Percentiles rank a stretch among this genome's conserved stretches.
phyloP scores from a whole-genome alignment of 2,888 invertebrate genomes.

The Agelastica alni region DNA sequence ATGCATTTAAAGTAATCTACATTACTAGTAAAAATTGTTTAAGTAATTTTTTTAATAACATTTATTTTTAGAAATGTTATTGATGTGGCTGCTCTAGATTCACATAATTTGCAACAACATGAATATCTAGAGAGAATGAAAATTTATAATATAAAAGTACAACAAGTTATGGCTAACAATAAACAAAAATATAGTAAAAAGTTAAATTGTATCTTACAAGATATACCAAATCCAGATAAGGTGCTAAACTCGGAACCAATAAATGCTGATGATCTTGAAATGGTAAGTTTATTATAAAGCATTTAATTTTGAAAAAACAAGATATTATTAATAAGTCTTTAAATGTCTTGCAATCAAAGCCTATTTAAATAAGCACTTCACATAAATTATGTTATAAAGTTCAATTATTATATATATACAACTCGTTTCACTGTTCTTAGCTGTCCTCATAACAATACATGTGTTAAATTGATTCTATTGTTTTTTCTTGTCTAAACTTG shows the following conservation, averaged over 20 bases:
- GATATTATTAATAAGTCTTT: too few species aligned
- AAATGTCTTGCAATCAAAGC: too few species aligned
- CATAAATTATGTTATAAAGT: too few species aligned
- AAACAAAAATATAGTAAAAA: conserved; percentile 52
- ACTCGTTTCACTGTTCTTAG: too few species aligned
- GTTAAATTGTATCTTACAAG: conserved; percentile 64
- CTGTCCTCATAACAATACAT: too few species aligned
- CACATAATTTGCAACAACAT: conserved; percentile 85
- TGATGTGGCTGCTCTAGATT: conserved; percentile 89
- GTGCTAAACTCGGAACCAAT: conserved; percentile 68
- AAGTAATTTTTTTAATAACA: conserved; percentile 18
- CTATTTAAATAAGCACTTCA: too few species aligned
- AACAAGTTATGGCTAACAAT: conserved; percentile 59
- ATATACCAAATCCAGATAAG: conserved; percentile 76
- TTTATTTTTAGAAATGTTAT: conserved; percentile 77
- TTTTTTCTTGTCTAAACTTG: too few species aligned
- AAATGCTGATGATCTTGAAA: conserved; percentile 65
- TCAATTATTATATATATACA: too few species aligned
- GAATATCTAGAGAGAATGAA: conserved; percentile 84
- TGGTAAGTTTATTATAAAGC: conserved; percentile 66
- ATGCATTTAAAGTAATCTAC: too few species aligned
- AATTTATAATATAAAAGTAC: conserved; percentile 66
- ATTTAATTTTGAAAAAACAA: too few species aligned
- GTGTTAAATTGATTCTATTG: too few species aligned
- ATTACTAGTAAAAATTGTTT: too few species aligned